Evolutionary conservation across 2,113 vertebrate species (phyloP).

Genomic region (Esox niger): DNA sequence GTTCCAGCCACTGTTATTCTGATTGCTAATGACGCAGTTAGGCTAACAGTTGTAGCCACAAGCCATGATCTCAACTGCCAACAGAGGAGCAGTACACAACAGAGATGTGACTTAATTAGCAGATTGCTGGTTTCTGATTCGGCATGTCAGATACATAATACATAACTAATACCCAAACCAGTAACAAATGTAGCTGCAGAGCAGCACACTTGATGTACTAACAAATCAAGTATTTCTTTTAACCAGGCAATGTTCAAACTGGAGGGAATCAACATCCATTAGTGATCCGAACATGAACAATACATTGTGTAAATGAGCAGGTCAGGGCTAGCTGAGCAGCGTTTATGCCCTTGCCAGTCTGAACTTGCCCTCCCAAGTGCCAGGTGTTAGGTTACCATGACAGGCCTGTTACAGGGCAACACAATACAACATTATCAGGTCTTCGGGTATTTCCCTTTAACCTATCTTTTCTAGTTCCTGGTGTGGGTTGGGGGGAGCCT

Average conservation of each 20-base stretch:
- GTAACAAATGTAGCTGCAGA: neutral
- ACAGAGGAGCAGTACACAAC: neutral
- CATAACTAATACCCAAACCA: neutral
- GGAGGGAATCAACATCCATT: neutral
- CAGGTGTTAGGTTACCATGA: neutral
- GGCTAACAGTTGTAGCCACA: neutral
- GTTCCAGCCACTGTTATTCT: neutral
- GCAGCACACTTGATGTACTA: neutral
- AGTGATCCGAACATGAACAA: neutral
- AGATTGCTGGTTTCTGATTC: neutral
- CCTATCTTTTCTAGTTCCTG: too few relatives aligned
- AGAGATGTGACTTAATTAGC: neutral
- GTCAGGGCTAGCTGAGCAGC: neutral
- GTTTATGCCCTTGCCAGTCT: neutral
- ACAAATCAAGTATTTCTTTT: neutral
- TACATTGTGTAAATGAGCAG: neutral
- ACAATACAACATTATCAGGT: neutral
- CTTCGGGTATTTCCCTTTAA: conserved; percentile 6
- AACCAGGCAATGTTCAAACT: neutral
- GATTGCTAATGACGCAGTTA: neutral
- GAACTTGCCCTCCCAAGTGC: conserved; percentile 8
- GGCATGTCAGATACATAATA: neutral
- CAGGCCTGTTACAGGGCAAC: neutral
- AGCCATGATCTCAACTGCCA: neutral
- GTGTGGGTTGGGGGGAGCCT: neutral